A percentile compares a stretch with the other conserved stretches of the same genome.
These are phyloP conservation scores for Dicerorhinus sumatrensis DNA, from an alignment of 2,113 vertebrate species.

Conservation along the genomic window DNA sequence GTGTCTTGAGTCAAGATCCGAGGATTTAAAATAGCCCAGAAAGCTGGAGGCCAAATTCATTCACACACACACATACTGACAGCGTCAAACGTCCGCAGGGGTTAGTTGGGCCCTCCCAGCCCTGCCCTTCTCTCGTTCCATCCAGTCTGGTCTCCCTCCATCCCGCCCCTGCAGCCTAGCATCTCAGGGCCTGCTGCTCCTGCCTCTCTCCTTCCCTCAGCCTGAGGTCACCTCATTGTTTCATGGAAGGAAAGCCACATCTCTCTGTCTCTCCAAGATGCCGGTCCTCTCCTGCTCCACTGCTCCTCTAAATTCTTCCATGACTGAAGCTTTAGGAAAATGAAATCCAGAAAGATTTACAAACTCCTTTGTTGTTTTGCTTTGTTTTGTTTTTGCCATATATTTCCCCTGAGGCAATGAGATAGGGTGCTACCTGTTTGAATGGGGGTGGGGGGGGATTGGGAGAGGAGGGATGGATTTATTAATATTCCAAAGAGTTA, in stretches of 20 bases:
- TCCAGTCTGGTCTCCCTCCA: too few species aligned
- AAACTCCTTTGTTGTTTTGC: not conserved
- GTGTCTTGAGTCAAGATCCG: not conserved
- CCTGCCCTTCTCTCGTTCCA: too few species aligned
- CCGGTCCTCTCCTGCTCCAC: not conserved
- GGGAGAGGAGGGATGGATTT: not conserved
- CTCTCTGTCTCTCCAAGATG: not conserved
- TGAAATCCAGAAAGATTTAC: not conserved
- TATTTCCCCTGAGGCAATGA: not conserved
- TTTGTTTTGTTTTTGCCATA: not conserved
- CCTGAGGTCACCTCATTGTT: not conserved
- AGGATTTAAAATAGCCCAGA: not conserved
- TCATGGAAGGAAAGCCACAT: not conserved
- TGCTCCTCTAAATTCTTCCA: not conserved
- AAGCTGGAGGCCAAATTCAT: not conserved
- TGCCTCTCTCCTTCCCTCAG: too few species aligned
- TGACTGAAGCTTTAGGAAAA: constrained; percentile 10
- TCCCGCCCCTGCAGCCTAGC: not conserved
- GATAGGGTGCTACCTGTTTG: not conserved
- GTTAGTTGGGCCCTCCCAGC: not conserved
- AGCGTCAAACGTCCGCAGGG: not conserved
- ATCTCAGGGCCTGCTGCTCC: not conserved
- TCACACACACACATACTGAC: not conserved
- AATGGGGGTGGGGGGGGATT: not conserved
- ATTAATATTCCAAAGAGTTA: not conserved